Evolutionary conservation across 2,888 invertebrate species (phyloP).

Genomic region (Auanema sp.): DNA sequence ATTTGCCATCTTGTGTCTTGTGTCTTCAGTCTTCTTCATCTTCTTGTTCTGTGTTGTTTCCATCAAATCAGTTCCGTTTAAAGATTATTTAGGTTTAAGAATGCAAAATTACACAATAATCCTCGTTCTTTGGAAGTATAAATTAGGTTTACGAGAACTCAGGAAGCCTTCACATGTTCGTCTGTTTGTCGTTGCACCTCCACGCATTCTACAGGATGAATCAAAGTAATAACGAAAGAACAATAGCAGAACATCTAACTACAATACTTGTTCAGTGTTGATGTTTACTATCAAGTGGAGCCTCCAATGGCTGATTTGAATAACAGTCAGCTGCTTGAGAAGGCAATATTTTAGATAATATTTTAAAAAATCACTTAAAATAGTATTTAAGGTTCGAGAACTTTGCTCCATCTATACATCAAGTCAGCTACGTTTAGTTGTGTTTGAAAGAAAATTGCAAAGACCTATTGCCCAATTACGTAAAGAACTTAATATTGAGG

Average conservation of each 20-base stretch:
- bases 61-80: neutral
- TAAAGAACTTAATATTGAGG: slow-evolving; percentile 54
- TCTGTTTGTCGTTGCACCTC: slow-evolving; percentile 51
- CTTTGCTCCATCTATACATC: slow-evolving; percentile 36
- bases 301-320: slow-evolving; percentile 52
- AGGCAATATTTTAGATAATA: slow-evolving; percentile 25
- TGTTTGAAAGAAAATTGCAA: slow-evolving; percentile 53
- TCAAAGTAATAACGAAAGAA: slow-evolving; percentile 35
- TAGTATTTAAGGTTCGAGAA: slow-evolving; percentile 30
- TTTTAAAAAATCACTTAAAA: neutral
- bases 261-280: slow-evolving; percentile 52
- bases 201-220: slow-evolving; percentile 48
- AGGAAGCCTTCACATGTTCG: slow-evolving; percentile 34
- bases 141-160: slow-evolving; percentile 39
- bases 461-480: slow-evolving; percentile 50
- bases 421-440: slow-evolving; percentile 42
- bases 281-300: slow-evolving; percentile 56
- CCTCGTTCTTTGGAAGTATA: slow-evolving; percentile 54
- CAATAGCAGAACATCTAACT: neutral
- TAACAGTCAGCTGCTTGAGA: slow-evolving; percentile 47
- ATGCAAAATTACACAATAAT: slow-evolving; percentile 37
- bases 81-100: too few species aligned
- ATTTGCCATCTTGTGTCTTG: too few species aligned
- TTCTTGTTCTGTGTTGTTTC: too few species aligned
- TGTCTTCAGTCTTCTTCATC: too few species aligned